Conservation (phyloP, 2,888 invertebrate genomes). For the Sinohyriopsis cumingii region DNA sequence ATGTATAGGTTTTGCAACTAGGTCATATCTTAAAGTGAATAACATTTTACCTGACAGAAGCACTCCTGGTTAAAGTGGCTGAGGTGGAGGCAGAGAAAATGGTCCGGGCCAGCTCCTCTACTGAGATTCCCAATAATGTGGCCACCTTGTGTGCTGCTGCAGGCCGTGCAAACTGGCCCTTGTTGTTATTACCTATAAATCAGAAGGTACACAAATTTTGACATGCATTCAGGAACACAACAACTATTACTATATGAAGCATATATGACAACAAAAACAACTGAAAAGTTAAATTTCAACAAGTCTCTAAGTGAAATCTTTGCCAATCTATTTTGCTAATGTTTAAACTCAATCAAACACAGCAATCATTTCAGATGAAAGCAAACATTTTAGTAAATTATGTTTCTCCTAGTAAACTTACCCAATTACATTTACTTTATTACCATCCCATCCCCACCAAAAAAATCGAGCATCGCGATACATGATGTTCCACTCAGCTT, state of each 20-base stretch:
- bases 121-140: constrained; percentile 77
- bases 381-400: no score
- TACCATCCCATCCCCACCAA: no score
- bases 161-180: constrained; percentile 68
- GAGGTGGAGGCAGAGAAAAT: constrained; percentile 76
- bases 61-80: constrained; percentile 50
- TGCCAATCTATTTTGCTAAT: not conserved
- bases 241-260: not conserved
- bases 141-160: constrained; percentile 69
- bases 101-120: constrained; percentile 87
- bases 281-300: no score
- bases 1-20: no score
- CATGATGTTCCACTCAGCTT: no score
- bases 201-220: not conserved
- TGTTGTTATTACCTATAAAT: constrained; percentile 73
- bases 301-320: not conserved
- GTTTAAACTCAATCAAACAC: no score
- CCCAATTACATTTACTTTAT: no score
- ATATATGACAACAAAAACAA: not conserved
- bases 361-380: no score
- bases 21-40: no score
- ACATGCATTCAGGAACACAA: constrained; percentile 1
- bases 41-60: constrained; percentile 48
- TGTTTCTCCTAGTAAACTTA: no score
- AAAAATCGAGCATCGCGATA: no score